Evolutionary conservation across 2,113 vertebrate genomes (phyloP).

Genomic region (Sebastes schlegelii): DNA sequence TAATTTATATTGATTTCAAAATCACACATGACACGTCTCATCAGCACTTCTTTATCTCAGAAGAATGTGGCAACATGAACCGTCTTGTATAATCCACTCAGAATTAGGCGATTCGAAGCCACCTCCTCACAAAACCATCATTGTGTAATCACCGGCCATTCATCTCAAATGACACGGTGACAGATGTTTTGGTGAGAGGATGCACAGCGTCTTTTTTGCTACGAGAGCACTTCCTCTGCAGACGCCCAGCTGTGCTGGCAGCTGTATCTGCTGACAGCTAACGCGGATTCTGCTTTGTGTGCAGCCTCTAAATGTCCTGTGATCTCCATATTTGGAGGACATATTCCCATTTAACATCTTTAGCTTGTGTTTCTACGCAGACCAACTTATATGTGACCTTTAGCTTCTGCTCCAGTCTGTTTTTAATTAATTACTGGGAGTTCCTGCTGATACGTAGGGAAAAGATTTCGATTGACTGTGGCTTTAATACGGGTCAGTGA

Average conservation of each 20-base stretch:
- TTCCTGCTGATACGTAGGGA: neutral
- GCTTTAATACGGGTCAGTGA: neutral
- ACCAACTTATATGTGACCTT: slow-evolving; percentile 23
- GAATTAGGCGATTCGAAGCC: slow-evolving; percentile 37
- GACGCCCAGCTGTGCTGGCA: slow-evolving; percentile 72
- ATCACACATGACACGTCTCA: slow-evolving; percentile 2
- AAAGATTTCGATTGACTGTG: neutral
- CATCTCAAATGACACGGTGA: slow-evolving; percentile 66
- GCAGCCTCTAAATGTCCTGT: slow-evolving; percentile 47
- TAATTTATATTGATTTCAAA: slow-evolving; percentile 3
- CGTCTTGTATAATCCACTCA: slow-evolving; percentile 18
- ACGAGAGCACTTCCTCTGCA: slow-evolving; percentile 58
- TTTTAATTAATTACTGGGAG: neutral
- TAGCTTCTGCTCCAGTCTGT: neutral
- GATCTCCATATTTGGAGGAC: slow-evolving; percentile 35
- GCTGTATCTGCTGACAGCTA: slow-evolving; percentile 64
- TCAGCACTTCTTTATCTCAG: slow-evolving; percentile 19
- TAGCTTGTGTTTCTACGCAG: slow-evolving; percentile 3
- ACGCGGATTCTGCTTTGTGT: slow-evolving; percentile 52
- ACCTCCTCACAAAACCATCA: slow-evolving; percentile 60
- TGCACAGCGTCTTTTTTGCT: slow-evolving; percentile 50
- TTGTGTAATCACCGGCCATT: slow-evolving; percentile 71
- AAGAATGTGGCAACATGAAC: slow-evolving; percentile 10
- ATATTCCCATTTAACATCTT: slow-evolving; percentile 32
- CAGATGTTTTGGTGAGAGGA: slow-evolving; percentile 70